Conservation (phyloP, 2,797 vertebrate genomes). For the Eidolon dupreanum region DNA sequence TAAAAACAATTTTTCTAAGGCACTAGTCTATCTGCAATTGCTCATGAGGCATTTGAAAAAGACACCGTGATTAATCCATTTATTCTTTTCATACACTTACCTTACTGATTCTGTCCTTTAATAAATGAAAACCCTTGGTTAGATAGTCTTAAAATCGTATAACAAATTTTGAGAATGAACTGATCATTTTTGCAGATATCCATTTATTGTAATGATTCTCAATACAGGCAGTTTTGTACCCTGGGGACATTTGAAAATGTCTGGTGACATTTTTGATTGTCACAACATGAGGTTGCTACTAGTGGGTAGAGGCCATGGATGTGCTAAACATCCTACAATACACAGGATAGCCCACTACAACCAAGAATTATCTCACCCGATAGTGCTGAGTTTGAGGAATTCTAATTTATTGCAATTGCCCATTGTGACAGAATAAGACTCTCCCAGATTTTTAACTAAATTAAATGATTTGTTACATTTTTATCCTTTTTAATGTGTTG, state of each 20-base stretch:
- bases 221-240: background rate
- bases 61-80: rapidly evolving
- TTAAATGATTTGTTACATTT: background rate
- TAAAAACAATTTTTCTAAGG: background rate
- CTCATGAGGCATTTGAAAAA: conserved; percentile 7
- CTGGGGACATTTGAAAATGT: background rate
- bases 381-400: background rate
- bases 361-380: background rate
- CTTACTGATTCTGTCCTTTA: background rate
- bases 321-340: background rate
- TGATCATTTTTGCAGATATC: background rate
- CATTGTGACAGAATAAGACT: background rate
- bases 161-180: background rate
- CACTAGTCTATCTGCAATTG: background rate
- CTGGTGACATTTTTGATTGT: background rate
- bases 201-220: background rate
- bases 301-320: background rate
- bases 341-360: background rate
- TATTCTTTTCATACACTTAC: background rate
- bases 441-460: conserved; percentile 13
- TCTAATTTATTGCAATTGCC: background rate
- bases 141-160: background rate
- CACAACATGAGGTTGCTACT: background rate
- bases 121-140: background rate
- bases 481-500: background rate